Evolutionary conservation across 2,113 vertebrate species (phyloP).

Genomic region (Nansenia antarctica): DNA sequence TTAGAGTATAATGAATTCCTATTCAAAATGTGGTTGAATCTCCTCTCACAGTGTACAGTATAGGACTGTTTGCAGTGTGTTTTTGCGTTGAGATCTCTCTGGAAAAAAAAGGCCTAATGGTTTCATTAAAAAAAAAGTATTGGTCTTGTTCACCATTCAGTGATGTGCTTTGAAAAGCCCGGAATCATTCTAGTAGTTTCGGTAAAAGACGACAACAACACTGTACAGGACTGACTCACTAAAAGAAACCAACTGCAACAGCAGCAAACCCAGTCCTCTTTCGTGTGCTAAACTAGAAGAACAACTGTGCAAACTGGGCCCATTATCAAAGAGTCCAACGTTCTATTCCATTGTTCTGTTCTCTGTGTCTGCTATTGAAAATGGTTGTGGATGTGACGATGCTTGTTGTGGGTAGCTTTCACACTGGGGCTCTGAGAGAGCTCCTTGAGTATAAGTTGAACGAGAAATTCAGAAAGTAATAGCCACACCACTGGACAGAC

Average conservation of each 20-base stretch:
- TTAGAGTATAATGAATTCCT: constrained; percentile 22
- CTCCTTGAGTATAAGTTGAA: constrained; percentile 42
- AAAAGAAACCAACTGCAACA: constrained; percentile 35
- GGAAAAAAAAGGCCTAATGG: constrained; percentile 29
- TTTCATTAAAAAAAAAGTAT: constrained; percentile 38
- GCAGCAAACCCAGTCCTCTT: constrained; percentile 18
- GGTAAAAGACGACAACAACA: constrained; percentile 54
- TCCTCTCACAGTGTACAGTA: constrained; percentile 40
- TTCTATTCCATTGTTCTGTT: constrained; percentile 12
- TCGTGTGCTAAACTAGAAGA: constrained; percentile 17
- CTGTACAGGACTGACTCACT: constrained; percentile 66
- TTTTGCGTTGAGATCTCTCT: constrained; percentile 41
- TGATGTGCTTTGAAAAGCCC: constrained; percentile 35
- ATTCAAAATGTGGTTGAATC: constrained; percentile 37
- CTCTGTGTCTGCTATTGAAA: constrained; percentile 42
- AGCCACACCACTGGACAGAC: constrained; percentile 51
- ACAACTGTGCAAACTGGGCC: constrained; percentile 17
- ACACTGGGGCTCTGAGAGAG: constrained; percentile 37
- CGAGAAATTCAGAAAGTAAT: constrained; percentile 56
- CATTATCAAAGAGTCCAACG: constrained; percentile 21
- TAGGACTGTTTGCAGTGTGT: constrained; percentile 40
- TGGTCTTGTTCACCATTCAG: constrained; percentile 49
- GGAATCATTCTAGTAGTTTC: constrained; percentile 55
- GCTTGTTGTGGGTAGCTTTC: constrained; percentile 48
- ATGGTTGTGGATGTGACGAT: constrained; percentile 38